Evolutionary conservation across 2,888 invertebrate genomes (phyloP).

Genomic region (Balanococcus diminutus): DNA sequence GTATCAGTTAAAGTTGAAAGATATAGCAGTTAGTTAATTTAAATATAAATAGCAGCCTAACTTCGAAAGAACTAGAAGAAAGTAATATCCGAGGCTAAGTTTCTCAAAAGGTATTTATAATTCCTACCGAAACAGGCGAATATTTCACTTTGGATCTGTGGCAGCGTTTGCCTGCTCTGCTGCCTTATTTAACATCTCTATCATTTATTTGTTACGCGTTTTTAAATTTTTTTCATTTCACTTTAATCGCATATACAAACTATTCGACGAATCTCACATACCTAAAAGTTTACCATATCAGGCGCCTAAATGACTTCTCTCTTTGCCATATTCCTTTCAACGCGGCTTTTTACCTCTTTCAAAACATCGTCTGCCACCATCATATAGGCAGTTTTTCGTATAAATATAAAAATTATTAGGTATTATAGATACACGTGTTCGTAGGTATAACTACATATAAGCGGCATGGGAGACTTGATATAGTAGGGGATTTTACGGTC

Average conservation of each 20-base stretch:
- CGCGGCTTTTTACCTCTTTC: neutral
- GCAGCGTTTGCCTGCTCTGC: slow-evolving; percentile 44
- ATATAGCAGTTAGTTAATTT: slow-evolving; percentile 38
- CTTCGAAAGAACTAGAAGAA: slow-evolving; percentile 41
- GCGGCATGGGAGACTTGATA: neutral
- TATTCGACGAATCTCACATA: neutral
- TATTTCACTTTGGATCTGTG: slow-evolving; percentile 42
- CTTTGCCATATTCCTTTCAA: neutral
- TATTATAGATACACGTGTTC: neutral
- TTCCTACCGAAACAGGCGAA: slow-evolving; percentile 47
- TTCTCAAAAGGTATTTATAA: slow-evolving; percentile 47
- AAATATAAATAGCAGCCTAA: slow-evolving; percentile 50
- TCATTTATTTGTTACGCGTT: slow-evolving; percentile 44
- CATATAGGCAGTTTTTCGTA: neutral
- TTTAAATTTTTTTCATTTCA: neutral
- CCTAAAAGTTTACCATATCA: neutral
- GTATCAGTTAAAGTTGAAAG: slow-evolving; percentile 36
- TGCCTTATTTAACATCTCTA: slow-evolving; percentile 48
- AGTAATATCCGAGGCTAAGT: slow-evolving; percentile 50
- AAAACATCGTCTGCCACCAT: neutral
- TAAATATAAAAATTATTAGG: neutral
- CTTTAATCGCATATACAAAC: neutral
- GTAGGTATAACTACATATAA: neutral
- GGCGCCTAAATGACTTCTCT: slow-evolving; percentile 10
- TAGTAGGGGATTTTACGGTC: neutral